A percentile compares a stretch with the other conserved stretches of the same genome.
These are phyloP conservation scores for Choristoneura fumiferana DNA, from an alignment of 1,140 invertebrate genomes.

Conservation along the genomic window DNA sequence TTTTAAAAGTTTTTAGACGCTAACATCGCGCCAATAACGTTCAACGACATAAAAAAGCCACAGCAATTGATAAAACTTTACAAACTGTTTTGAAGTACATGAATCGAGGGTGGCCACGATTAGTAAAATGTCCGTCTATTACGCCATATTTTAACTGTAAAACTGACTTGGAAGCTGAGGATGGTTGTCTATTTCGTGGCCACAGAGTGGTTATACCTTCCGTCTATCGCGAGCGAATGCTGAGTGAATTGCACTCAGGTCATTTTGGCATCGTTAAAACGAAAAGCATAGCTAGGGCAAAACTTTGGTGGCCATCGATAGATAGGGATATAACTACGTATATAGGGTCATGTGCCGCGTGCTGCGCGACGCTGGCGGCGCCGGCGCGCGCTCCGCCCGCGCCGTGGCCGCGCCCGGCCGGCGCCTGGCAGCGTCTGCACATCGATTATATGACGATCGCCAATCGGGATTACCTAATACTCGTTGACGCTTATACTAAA, in stretches of 20 bases:
- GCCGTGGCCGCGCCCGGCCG: not conserved
- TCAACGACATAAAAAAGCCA: slow-evolving; percentile 1
- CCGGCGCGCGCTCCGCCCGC: slow-evolving; percentile 14
- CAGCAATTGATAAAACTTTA: not conserved
- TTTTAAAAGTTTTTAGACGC: slow-evolving; percentile 15
- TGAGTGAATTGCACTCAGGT: slow-evolving; percentile 32
- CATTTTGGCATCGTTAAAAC: slow-evolving; percentile 38
- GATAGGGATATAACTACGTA: slow-evolving; percentile 14
- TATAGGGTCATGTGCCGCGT: slow-evolving; percentile 9
- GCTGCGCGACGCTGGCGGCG: not conserved
- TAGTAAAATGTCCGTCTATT: slow-evolving; percentile 7
- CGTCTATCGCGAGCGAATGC: slow-evolving; percentile 23
- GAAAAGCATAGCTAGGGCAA: slow-evolving; percentile 31
- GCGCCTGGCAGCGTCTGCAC: slow-evolving; percentile 9
- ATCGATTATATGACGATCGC: slow-evolving; percentile 6
- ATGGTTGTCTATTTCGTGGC: slow-evolving; percentile 23
- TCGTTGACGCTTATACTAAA: slow-evolving; percentile 10
- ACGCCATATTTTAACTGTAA: slow-evolving; percentile 10
- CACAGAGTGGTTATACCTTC: slow-evolving; percentile 27
- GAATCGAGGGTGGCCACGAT: slow-evolving; percentile 12
- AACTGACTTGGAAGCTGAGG: not conserved
- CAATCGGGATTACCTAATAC: not conserved
- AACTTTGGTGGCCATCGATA: slow-evolving; percentile 20
- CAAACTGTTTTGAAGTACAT: slow-evolving; percentile 17
- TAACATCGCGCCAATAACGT: not conserved